Evolutionary conservation across 2,113 vertebrate species (phyloP).

Genomic region (Phaetusa simplex): DNA sequence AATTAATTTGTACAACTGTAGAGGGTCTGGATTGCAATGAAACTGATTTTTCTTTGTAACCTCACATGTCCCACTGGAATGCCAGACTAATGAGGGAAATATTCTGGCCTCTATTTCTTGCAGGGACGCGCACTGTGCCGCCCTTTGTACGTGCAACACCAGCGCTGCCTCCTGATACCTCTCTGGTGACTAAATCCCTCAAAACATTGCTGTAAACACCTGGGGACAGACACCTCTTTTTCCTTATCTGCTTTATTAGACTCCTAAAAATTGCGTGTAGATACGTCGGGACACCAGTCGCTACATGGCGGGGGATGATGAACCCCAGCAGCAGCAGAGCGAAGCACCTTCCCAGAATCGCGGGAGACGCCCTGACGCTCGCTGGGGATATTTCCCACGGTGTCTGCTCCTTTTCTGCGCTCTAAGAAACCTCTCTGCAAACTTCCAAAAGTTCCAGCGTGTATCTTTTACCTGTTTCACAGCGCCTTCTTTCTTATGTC

Average conservation of each 20-base stretch:
- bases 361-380: neutral
- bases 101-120: neutral
- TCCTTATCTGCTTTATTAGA: neutral
- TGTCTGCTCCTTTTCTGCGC: neutral
- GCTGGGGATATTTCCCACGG: neutral
- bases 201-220: neutral
- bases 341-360: neutral
- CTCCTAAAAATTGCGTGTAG: neutral
- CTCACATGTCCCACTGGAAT: neutral
- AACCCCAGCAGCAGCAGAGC: neutral
- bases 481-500: neutral
- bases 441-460: neutral
- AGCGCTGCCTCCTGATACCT: fast-evolving
- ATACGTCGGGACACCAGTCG: neutral
- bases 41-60: neutral
- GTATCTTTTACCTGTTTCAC: neutral
- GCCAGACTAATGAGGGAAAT: neutral
- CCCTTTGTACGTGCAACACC: neutral
- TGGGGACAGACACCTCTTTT: neutral
- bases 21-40: neutral
- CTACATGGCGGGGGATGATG: fast-evolving
- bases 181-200: neutral
- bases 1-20: neutral
- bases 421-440: neutral
- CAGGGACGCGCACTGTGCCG: neutral